A percentile compares a stretch with the other conserved stretches of the same genome.
Evolutionary conservation across 2,888 invertebrate genomes (phyloP).

Genomic region (Brassicogethes aeneus): DNA sequence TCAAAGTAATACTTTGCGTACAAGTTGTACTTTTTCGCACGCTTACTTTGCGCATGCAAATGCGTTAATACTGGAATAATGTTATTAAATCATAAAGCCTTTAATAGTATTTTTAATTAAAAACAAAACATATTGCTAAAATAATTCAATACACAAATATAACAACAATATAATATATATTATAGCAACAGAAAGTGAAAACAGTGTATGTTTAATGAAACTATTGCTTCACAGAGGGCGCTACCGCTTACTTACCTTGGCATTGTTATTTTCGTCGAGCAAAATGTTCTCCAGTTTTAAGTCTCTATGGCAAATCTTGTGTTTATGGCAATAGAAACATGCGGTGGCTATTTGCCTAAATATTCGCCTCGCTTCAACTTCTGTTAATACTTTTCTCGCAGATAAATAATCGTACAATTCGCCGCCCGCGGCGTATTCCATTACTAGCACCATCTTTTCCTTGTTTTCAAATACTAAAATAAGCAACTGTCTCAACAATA

Average conservation of each 20-base stretch:
- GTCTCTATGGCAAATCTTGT: constrained; percentile 95
- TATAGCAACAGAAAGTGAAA: too few species aligned
- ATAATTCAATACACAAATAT: too few species aligned
- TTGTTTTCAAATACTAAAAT: constrained; percentile 94
- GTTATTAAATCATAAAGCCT: too few species aligned
- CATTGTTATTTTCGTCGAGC: constrained; percentile 86
- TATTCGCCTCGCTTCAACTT: constrained; percentile 88
- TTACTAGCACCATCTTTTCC: constrained; percentile 98
- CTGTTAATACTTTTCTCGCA: constrained; percentile 80
- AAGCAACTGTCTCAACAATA: constrained; percentile 5
- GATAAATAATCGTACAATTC: constrained; percentile 96
- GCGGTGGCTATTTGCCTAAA: constrained; percentile 96
- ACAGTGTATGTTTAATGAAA: too few species aligned
- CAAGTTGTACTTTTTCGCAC: too few species aligned
- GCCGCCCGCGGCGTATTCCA: constrained; percentile 98
- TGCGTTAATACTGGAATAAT: too few species aligned
- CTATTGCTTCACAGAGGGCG: too few species aligned
- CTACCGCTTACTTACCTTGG: constrained; percentile 57
- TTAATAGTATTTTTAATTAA: too few species aligned
- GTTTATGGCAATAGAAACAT: constrained; percentile 96
- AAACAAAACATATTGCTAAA: too few species aligned
- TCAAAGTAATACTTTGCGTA: too few species aligned
- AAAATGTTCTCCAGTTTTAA: constrained; percentile 92
- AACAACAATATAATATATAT: too few species aligned
- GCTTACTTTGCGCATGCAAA: too few species aligned